phyloP scores from a whole-genome alignment of 2,888 invertebrate species.

The Harpagoxenus sublaevis region DNA sequence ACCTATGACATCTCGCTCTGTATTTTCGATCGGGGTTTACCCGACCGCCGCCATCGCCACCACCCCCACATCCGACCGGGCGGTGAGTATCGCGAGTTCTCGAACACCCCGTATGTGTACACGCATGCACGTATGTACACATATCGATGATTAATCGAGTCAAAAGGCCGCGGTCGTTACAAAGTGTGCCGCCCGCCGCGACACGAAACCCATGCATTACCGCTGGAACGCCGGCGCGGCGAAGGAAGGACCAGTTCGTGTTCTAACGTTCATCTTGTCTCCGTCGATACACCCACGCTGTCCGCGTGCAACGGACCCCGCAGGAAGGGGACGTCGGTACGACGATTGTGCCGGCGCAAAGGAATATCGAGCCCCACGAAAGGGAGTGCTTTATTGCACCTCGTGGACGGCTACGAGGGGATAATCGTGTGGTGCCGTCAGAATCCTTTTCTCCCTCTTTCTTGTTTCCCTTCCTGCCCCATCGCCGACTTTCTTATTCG shows the following conservation, averaged over 20 bases:
- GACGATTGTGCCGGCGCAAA: slow-evolving; percentile 63
- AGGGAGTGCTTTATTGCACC: slow-evolving; percentile 76
- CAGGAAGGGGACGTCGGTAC: slow-evolving; percentile 39
- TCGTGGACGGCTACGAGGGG: slow-evolving; percentile 49
- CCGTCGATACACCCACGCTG: slow-evolving; percentile 82
- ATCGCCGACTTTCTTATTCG: neutral
- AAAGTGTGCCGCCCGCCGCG: slow-evolving; percentile 86
- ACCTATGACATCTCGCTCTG: slow-evolving; percentile 7
- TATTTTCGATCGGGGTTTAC: neutral
- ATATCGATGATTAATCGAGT: slow-evolving; percentile 86
- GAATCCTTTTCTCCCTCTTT: slow-evolving; percentile 18
- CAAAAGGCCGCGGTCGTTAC: slow-evolving; percentile 85
- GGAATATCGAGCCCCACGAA: slow-evolving; percentile 57
- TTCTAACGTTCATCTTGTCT: slow-evolving; percentile 82
- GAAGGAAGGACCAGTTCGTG: slow-evolving; percentile 76
- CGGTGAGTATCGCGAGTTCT: slow-evolving; percentile 40
- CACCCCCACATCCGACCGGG: neutral
- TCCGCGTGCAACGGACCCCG: slow-evolving; percentile 59
- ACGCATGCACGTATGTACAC: slow-evolving; percentile 66
- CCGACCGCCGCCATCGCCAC: slow-evolving; percentile 1
- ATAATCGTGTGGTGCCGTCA: slow-evolving; percentile 56
- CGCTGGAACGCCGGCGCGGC: slow-evolving; percentile 74
- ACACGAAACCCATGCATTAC: slow-evolving; percentile 84
- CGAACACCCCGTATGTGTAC: slow-evolving; percentile 50
- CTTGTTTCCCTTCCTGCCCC: neutral